Conservation (phyloP, 2,797 vertebrate genomes). For the Tadarida brasiliensis region DNA sequence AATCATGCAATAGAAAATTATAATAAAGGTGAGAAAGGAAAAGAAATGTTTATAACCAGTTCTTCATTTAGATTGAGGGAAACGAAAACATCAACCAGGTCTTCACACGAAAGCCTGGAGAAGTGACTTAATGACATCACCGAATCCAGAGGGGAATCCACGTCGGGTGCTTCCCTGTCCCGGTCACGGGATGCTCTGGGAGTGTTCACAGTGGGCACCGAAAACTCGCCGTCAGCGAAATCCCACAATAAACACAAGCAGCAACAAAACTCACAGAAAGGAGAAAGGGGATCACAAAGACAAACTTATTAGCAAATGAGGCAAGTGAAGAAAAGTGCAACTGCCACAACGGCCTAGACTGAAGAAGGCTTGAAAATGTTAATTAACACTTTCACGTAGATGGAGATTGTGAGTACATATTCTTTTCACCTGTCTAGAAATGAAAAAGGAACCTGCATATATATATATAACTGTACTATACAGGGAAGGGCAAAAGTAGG, state of each 20-base stretch:
- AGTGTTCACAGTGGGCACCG: not conserved
- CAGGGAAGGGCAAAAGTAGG: not conserved
- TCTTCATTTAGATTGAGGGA: not conserved
- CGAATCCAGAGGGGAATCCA: not conserved
- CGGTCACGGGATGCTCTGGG: not conserved
- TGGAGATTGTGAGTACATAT: not conserved
- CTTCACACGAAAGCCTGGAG: not conserved
- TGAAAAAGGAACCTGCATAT: not conserved
- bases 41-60: not conserved
- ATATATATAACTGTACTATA: not conserved
- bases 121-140: not conserved
- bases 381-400: constrained; percentile 5
- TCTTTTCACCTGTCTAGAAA: not conserved
- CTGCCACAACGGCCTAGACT: not conserved
- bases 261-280: not conserved
- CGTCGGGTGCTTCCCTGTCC: not conserved
- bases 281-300: not conserved
- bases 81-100: not conserved
- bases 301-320: not conserved
- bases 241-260: not conserved
- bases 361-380: not conserved
- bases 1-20: not conserved
- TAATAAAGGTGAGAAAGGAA: not conserved
- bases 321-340: not conserved
- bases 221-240: not conserved